Conservation (phyloP, 2,888 invertebrate genomes). For the Leuctra nigra region DNA sequence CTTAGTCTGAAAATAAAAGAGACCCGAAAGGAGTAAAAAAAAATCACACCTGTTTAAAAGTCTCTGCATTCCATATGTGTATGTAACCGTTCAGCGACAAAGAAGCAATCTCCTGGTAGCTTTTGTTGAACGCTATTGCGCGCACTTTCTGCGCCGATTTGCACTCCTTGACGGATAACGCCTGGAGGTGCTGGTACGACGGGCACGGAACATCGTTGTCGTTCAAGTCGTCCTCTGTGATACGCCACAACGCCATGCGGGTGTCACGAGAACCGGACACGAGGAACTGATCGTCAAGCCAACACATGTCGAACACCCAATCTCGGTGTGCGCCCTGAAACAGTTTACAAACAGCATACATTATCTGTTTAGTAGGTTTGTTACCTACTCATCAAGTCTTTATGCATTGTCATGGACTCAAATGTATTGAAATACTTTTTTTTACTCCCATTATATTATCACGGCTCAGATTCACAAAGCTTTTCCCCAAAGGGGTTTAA, state of each 20-base stretch:
- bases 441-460: no score
- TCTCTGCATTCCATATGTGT: conserved; percentile 88
- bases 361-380: no score
- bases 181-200: conserved; percentile 36
- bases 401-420: no score
- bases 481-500: no score
- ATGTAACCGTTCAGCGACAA: conserved; percentile 89
- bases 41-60: conserved; percentile 63
- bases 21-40: background rate
- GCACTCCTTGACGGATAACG: conserved; percentile 70
- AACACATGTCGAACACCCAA: conserved; percentile 90
- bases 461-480: no score
- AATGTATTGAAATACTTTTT: no score
- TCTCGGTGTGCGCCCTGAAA: conserved; percentile 72
- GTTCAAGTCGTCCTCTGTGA: conserved; percentile 46
- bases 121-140: conserved; percentile 80
- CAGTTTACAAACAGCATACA: no score
- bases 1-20: no score
- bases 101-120: conserved; percentile 82
- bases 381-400: no score
- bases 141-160: conserved; percentile 73
- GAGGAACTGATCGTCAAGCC: conserved; percentile 93
- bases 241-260: conserved; percentile 83
- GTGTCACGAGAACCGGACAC: conserved; percentile 92
- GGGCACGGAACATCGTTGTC: conserved; percentile 46